Evolutionary conservation across 2,113 vertebrate species (phyloP).

Genomic region (Eulemur macaco): DNA sequence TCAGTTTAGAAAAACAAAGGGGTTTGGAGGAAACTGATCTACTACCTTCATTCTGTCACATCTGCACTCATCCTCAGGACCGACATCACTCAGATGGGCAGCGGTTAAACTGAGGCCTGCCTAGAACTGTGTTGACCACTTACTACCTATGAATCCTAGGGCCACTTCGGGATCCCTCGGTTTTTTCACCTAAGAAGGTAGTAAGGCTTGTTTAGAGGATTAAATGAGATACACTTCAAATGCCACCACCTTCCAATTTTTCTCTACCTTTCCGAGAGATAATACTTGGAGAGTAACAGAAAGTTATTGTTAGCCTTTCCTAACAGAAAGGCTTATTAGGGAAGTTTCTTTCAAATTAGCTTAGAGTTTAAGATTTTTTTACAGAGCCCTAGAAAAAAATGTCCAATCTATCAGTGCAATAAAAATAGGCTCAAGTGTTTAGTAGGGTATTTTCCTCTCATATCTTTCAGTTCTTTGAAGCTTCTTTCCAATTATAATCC

Average conservation of each 20-base stretch:
- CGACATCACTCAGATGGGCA: neutral
- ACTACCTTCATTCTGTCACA: neutral
- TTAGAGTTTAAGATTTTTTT: neutral
- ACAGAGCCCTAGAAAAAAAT: neutral
- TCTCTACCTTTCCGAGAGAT: neutral
- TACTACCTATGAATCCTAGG: neutral
- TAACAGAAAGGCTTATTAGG: neutral
- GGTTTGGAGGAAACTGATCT: neutral
- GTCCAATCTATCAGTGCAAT: slow-evolving; percentile 11
- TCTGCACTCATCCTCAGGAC: neutral
- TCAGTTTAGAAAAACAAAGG: neutral
- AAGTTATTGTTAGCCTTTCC: neutral
- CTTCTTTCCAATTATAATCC: slow-evolving; percentile 52
- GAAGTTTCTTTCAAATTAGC: slow-evolving; percentile 24
- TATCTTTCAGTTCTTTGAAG: slow-evolving; percentile 62
- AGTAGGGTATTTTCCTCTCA: slow-evolving; percentile 32
- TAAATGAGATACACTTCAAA: neutral
- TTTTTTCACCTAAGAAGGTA: neutral
- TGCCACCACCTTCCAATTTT: neutral
- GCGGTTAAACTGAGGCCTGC: neutral
- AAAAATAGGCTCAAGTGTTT: slow-evolving; percentile 54
- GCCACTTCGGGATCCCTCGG: neutral
- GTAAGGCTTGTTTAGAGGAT: neutral
- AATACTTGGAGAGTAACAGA: slow-evolving; percentile 43
- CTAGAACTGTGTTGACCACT: neutral